Percentiles rank a stretch among this genome's conserved stretches.
Conservation (phyloP, 2,113 vertebrate genomes). For the Equus przewalskii region DNA sequence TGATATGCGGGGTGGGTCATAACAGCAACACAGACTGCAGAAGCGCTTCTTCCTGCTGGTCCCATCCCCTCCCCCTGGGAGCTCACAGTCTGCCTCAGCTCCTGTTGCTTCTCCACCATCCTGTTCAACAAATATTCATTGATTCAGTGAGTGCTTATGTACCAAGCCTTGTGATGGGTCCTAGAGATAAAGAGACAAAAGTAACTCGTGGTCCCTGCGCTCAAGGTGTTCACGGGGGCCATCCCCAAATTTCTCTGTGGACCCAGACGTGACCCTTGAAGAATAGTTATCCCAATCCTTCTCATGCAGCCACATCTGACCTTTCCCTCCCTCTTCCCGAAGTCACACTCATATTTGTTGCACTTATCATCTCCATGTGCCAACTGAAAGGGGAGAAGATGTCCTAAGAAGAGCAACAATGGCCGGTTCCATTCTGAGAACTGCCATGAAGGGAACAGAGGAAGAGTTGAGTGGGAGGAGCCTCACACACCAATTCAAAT, state of each 20-base stretch:
- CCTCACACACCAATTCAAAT: background rate
- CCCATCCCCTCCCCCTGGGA: background rate
- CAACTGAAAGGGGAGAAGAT: background rate
- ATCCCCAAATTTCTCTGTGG: background rate
- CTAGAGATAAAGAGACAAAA: background rate
- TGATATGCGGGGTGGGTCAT: background rate
- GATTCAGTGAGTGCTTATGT: background rate
- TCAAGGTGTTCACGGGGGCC: background rate
- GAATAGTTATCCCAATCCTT: background rate
- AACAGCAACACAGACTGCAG: background rate
- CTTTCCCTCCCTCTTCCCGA: background rate
- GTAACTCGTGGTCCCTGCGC: background rate
- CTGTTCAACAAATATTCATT: background rate
- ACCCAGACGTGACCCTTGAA: background rate
- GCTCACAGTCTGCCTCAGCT: background rate
- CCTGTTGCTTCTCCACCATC: background rate
- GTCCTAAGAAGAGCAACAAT: background rate
- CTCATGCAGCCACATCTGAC: background rate
- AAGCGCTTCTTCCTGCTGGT: background rate
- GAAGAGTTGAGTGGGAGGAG: background rate
- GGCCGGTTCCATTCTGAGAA: background rate
- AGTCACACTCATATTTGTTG: background rate
- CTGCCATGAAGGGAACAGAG: background rate
- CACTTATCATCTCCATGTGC: background rate
- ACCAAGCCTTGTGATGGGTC: background rate